Conservation (phyloP, 1,140 invertebrate species). For the Conus ventricosus region DNA sequence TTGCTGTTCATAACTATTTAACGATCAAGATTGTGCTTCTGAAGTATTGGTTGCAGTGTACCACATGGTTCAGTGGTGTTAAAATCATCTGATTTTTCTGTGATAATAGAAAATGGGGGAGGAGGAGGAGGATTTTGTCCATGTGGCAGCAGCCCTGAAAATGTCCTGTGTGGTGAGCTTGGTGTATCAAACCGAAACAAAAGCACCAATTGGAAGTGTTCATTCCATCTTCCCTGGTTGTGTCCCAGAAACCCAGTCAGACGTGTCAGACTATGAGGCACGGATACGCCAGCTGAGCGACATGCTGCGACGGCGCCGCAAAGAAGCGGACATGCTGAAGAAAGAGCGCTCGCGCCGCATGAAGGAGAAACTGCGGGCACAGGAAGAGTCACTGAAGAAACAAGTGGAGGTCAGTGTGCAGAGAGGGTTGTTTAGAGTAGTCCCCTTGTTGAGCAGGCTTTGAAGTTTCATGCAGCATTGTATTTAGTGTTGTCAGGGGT, state of each 20-base stretch:
- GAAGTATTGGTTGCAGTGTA: too few species aligned
- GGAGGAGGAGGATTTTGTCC: too few species aligned
- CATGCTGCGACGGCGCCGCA: constrained; percentile 75
- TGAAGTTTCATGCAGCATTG: too few species aligned
- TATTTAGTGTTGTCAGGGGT: neutral
- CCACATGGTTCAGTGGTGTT: too few species aligned
- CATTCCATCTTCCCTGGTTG: neutral
- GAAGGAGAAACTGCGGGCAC: constrained; percentile 76
- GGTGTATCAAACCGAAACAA: too few species aligned
- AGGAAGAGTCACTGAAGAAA: constrained; percentile 77
- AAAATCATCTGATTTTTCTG: too few species aligned
- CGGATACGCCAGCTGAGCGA: constrained; percentile 77
- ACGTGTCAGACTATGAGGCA: constrained; percentile 78
- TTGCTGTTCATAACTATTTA: too few species aligned
- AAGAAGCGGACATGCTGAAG: constrained; percentile 76
- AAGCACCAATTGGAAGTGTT: neutral
- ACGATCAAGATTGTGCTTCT: too few species aligned
- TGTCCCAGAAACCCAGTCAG: constrained; percentile 76
- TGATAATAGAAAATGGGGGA: too few species aligned
- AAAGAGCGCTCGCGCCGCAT: constrained; percentile 74
- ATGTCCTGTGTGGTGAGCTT: too few species aligned
- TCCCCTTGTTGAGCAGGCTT: too few species aligned
- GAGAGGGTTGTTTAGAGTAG: neutral
- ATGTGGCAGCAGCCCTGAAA: too few species aligned
- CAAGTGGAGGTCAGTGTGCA: constrained; percentile 76